Evolutionary conservation across 2,113 vertebrate genomes (phyloP).

Genomic region (Physeter macrocephalus): DNA sequence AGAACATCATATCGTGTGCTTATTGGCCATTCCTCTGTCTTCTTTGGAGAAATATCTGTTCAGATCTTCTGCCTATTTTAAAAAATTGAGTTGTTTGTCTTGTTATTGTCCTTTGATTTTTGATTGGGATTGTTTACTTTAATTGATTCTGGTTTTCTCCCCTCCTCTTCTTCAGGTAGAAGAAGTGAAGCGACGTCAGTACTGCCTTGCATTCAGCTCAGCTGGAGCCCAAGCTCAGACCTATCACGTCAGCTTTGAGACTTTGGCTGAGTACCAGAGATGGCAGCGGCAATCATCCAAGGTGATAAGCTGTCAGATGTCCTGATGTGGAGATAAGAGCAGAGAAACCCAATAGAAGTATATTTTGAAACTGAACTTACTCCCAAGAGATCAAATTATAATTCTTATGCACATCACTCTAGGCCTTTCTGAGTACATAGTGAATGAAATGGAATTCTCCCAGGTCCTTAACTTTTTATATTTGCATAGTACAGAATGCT

Average conservation of each 20-base stretch:
- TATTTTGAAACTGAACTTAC: not conserved
- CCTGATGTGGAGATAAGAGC: not conserved
- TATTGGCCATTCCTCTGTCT: not conserved
- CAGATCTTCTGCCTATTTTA: conserved; percentile 8
- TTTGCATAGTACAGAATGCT: not conserved
- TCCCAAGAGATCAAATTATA: not conserved
- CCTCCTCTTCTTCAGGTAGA: conserved; percentile 84
- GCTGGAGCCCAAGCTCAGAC: conserved; percentile 93
- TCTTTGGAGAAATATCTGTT: conserved; percentile 5
- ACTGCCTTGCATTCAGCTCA: conserved; percentile 93
- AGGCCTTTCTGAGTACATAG: not conserved
- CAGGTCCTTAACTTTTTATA: conserved; percentile 9
- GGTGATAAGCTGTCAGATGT: conserved; percentile 76
- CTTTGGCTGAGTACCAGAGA: conserved; percentile 89
- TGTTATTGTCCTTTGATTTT: conserved; percentile 3
- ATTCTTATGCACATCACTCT: not conserved
- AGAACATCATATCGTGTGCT: not conserved
- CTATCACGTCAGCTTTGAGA: conserved; percentile 94
- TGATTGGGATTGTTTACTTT: not conserved
- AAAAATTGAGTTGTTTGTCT: not conserved
- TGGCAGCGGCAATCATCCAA: conserved; percentile 95
- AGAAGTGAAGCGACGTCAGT: conserved; percentile 90
- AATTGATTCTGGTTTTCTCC: not conserved
- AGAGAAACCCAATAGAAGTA: not conserved
- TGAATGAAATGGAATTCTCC: not conserved